phyloP scores from a whole-genome alignment of 2,888 invertebrate genomes.

The Aphidius colemani region DNA sequence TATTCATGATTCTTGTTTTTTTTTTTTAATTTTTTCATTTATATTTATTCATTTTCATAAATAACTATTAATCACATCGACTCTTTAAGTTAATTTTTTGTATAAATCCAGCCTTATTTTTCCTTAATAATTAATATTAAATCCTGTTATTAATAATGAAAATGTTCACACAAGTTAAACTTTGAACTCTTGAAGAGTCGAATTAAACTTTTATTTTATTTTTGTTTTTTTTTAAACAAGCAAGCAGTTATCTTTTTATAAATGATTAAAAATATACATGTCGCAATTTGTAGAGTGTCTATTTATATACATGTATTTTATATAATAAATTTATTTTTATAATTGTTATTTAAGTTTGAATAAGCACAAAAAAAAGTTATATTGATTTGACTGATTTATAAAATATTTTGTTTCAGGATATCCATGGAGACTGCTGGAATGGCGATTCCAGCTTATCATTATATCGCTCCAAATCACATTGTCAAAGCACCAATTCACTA shows the following conservation, averaged over 20 bases:
- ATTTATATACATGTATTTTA: too few species aligned
- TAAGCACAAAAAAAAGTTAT: slow-evolving; percentile 10
- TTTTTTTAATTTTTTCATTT: slow-evolving; percentile 1
- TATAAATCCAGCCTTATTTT: slow-evolving; percentile 13
- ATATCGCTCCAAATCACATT: slow-evolving; percentile 90
- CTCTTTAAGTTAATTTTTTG: slow-evolving; percentile 8
- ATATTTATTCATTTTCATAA: background rate
- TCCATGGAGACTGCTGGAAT: slow-evolving; percentile 93
- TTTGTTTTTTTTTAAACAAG: slow-evolving; percentile 1
- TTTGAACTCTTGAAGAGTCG: slow-evolving; percentile 23
- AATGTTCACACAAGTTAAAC: slow-evolving; percentile 28
- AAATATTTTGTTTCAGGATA: slow-evolving; percentile 74
- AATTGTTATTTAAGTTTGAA: slow-evolving; percentile 20
- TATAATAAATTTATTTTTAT: background rate
- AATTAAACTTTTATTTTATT: slow-evolving; percentile 6
- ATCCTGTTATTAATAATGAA: background rate
- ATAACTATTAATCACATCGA: slow-evolving; percentile 4
- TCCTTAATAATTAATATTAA: background rate
- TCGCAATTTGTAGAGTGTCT: too few species aligned
- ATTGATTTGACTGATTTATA: background rate
- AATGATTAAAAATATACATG: background rate
- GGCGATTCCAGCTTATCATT: slow-evolving; percentile 89
- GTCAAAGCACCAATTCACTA: slow-evolving; percentile 91
- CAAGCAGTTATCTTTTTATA: slow-evolving; percentile 1
- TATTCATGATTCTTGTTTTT: background rate